Conservation (phyloP, 2,113 vertebrate species). For the Aegithalos caudatus region DNA sequence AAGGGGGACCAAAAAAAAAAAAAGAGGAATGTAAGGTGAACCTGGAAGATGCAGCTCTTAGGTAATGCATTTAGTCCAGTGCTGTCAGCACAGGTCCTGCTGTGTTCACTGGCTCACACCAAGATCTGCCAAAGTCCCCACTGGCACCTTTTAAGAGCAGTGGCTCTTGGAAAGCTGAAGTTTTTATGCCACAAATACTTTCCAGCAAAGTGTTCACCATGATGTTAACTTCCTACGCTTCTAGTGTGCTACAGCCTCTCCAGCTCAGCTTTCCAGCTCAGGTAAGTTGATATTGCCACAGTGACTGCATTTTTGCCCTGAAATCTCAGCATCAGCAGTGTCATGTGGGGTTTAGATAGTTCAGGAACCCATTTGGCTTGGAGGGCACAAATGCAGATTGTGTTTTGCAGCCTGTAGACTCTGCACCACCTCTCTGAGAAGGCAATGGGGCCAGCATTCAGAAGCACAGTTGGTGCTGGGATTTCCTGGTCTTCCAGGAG, state of each 20-base stretch:
- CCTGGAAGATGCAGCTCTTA: neutral
- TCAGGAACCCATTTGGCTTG: neutral
- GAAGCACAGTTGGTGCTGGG: neutral
- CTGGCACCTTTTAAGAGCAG: neutral
- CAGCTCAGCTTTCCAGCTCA: neutral
- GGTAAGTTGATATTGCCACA: neutral
- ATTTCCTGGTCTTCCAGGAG: fast-evolving
- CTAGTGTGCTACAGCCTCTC: neutral
- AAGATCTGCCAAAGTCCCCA: fast-evolving
- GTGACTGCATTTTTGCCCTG: neutral
- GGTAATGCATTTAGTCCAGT: neutral
- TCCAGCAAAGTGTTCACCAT: neutral
- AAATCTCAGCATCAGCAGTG: neutral
- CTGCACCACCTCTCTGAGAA: neutral
- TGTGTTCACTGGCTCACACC: neutral
- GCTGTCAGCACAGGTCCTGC: neutral
- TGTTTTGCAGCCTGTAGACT: neutral
- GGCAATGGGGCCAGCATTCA: fast-evolving
- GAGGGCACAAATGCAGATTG: neutral
- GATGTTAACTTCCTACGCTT: neutral
- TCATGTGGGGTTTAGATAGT: neutral
- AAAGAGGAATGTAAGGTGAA: neutral
- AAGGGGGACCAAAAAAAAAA: neutral
- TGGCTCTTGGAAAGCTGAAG: neutral
- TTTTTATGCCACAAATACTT: neutral